phyloP scores from a whole-genome alignment of 2,797 vertebrate species.

The Lepus townsendii region DNA sequence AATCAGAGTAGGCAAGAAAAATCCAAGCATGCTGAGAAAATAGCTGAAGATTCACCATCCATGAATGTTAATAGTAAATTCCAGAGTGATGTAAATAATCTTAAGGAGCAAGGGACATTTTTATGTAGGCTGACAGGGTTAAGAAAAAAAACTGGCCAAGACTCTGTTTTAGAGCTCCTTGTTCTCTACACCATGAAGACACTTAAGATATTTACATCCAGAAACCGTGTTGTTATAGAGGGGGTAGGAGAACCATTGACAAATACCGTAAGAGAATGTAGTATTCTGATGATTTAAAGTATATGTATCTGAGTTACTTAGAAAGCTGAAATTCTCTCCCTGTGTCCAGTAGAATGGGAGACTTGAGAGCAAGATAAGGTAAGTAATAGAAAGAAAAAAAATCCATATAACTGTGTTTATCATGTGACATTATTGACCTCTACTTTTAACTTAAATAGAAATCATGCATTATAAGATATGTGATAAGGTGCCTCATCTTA shows the following conservation, averaged over 20 bases:
- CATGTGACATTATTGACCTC: not conserved
- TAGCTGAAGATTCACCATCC: not conserved
- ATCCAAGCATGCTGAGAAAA: not conserved
- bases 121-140: not conserved
- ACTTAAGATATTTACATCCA: conserved; percentile 35
- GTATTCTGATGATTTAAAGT: not conserved
- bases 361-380: not conserved
- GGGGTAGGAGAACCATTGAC: not conserved
- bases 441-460: not conserved
- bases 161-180: not conserved
- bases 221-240: not conserved
- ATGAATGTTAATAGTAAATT: not conserved
- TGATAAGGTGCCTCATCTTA: not conserved
- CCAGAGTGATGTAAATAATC: not conserved
- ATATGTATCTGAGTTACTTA: not conserved
- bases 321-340: not conserved
- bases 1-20: not conserved
- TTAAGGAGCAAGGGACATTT: not conserved
- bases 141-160: not conserved
- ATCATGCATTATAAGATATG: not conserved
- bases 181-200: not conserved
- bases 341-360: not conserved
- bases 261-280: not conserved
- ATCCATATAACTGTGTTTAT: not conserved
- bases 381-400: conserved; percentile 17